A percentile compares a stretch with the other conserved stretches of the same genome.
Evolutionary conservation across 1,140 invertebrate species (phyloP).

Genomic region (Mya arenaria): DNA sequence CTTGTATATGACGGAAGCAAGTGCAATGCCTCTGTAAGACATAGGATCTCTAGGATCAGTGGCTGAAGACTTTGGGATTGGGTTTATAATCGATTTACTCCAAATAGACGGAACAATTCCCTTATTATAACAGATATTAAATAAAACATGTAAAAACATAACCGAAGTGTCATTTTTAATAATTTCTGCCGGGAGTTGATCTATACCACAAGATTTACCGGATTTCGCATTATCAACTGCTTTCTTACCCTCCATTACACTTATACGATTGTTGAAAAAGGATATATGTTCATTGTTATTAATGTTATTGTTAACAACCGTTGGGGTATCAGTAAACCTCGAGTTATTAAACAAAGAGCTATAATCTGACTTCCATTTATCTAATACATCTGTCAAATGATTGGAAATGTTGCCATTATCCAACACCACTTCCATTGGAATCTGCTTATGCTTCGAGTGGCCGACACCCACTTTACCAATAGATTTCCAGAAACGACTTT

Average conservation of each 20-base stretch:
- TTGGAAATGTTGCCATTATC: not conserved
- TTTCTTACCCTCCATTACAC: not conserved
- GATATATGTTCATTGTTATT: not conserved
- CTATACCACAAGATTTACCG: not conserved
- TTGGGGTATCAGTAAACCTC: not conserved
- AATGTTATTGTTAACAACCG: not conserved
- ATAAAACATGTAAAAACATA: conserved; percentile 13
- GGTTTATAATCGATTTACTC: conserved; percentile 37
- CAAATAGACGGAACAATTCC: conserved; percentile 24
- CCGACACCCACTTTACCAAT: conserved; percentile 26
- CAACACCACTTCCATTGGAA: conserved; percentile 19
- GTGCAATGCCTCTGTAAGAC: conserved; percentile 48
- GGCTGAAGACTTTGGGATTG: conserved; percentile 34
- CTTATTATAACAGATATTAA: conserved; percentile 22
- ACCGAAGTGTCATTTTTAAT: conserved; percentile 18
- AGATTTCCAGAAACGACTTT: conserved; percentile 10
- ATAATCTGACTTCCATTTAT: conserved; percentile 12
- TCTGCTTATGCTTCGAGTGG: not conserved
- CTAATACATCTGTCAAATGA: conserved; percentile 1
- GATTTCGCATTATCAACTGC: conserved; percentile 10
- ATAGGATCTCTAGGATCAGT: conserved; percentile 40
- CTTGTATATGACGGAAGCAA: conserved; percentile 36
- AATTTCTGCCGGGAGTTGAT: conserved; percentile 1
- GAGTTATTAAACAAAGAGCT: conserved; percentile 14
- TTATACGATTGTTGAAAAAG: not conserved